A percentile compares a stretch with the other conserved stretches of the same genome.
Conservation (phyloP, 2,888 invertebrate genomes). For the Xanthorhoe spadicearia region DNA sequence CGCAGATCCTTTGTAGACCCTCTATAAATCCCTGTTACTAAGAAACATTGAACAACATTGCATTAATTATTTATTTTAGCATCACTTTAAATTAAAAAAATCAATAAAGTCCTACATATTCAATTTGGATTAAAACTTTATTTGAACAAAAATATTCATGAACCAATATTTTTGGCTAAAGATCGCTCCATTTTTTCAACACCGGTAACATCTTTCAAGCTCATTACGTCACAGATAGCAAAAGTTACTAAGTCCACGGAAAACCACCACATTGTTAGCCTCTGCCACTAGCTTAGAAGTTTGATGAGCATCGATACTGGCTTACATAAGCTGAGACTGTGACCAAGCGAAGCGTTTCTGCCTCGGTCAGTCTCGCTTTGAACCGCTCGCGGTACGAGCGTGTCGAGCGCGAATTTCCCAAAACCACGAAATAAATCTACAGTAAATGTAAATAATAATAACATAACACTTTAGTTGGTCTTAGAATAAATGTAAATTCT, state of each 20-base stretch:
- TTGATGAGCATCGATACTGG: constrained; percentile 38
- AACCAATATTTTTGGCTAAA: too few relatives aligned
- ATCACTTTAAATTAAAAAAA: background rate
- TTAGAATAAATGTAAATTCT: background rate
- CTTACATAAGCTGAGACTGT: constrained; percentile 53
- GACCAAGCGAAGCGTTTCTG: constrained; percentile 45
- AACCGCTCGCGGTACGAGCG: constrained; percentile 64
- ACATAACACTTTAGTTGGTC: constrained; percentile 23
- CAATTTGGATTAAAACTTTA: too few relatives aligned
- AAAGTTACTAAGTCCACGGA: background rate
- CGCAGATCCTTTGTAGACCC: constrained; percentile 10
- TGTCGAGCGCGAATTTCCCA: constrained; percentile 40
- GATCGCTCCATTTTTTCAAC: background rate
- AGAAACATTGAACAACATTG: background rate
- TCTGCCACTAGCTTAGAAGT: constrained; percentile 31
- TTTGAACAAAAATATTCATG: too few relatives aligned
- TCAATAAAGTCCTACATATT: background rate
- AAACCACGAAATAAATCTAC: constrained; percentile 22
- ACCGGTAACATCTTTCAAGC: background rate
- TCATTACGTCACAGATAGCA: background rate
- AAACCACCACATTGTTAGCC: constrained; percentile 17
- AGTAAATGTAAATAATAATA: constrained; percentile 17
- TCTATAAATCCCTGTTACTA: background rate
- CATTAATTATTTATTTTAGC: background rate
- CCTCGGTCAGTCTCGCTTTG: constrained; percentile 68